Evolutionary conservation across 1,140 invertebrate genomes (phyloP).

Genomic region (Scaptomyza montana): DNA sequence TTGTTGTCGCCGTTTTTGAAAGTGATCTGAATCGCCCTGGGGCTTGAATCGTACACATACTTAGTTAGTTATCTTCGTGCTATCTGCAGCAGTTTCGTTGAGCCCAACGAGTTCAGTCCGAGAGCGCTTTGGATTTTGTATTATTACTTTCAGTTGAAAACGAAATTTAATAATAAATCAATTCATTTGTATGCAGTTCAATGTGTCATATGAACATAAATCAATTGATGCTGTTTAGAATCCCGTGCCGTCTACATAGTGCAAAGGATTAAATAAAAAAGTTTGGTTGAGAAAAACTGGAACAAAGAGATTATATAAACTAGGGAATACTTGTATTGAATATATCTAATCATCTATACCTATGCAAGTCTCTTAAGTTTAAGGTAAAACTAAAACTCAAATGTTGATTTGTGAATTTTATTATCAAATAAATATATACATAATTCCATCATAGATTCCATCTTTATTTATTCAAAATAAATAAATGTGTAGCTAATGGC

Average conservation of each 20-base stretch:
- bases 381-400: too few relatives aligned
- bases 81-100: constrained; percentile 9
- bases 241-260: constrained; percentile 48
- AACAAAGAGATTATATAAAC: constrained; percentile 7
- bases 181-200: constrained; percentile 50
- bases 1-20: constrained; percentile 69
- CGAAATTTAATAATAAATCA: constrained; percentile 67
- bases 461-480: too few relatives aligned
- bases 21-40: constrained; percentile 65
- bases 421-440: too few relatives aligned
- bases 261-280: constrained; percentile 53
- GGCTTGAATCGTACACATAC: constrained; percentile 26
- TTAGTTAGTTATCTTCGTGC: constrained; percentile 39
- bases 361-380: too few relatives aligned
- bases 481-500: too few relatives aligned
- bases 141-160: constrained; percentile 78
- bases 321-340: too few relatives aligned
- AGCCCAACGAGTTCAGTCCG: constrained; percentile 14
- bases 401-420: too few relatives aligned
- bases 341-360: too few relatives aligned
- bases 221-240: constrained; percentile 56
- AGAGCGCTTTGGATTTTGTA: constrained; percentile 26
- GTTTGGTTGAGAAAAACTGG: constrained; percentile 22
- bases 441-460: too few relatives aligned
- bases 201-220: constrained; percentile 64